phyloP scores from a whole-genome alignment of 1,140 invertebrate genomes.

The Bombus soroeensis region DNA sequence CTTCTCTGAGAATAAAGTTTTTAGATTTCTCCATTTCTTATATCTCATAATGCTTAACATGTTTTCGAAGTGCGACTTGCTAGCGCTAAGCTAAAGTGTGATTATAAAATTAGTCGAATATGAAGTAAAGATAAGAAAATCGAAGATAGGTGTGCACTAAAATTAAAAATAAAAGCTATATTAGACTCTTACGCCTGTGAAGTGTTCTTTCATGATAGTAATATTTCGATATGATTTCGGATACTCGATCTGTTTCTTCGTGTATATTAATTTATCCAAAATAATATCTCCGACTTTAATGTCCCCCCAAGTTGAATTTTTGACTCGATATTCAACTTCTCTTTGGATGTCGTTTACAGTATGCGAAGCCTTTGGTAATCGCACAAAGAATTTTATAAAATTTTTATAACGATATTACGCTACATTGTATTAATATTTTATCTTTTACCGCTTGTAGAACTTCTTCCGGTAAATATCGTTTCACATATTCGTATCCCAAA shows the following conservation, averaged over 20 bases:
- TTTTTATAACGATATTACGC: background rate
- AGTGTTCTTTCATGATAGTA: slow-evolving; percentile 5
- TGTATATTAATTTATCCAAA: background rate
- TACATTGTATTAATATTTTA: background rate
- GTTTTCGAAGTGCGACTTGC: background rate
- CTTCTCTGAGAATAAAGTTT: background rate
- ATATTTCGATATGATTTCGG: background rate
- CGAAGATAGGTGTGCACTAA: background rate
- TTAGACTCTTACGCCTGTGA: slow-evolving; percentile 42
- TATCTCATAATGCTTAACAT: background rate
- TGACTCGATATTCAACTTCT: background rate
- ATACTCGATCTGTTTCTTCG: background rate
- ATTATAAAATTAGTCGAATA: background rate
- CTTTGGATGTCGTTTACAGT: background rate
- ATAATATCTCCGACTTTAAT: background rate
- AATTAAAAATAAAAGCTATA: background rate
- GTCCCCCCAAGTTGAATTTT: background rate
- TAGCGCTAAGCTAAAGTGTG: background rate
- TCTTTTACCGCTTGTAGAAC: slow-evolving; percentile 12
- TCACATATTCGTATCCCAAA: slow-evolving; percentile 26
- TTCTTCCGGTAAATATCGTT: slow-evolving; percentile 29
- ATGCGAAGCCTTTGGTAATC: background rate
- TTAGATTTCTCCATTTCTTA: background rate
- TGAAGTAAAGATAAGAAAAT: no score
- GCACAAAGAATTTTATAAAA: background rate